Evolutionary conservation across 2,888 invertebrate species (phyloP), one percentile per base, ranked within the genome.

Genomic region (Chaitophorus viminalis): DNA sequence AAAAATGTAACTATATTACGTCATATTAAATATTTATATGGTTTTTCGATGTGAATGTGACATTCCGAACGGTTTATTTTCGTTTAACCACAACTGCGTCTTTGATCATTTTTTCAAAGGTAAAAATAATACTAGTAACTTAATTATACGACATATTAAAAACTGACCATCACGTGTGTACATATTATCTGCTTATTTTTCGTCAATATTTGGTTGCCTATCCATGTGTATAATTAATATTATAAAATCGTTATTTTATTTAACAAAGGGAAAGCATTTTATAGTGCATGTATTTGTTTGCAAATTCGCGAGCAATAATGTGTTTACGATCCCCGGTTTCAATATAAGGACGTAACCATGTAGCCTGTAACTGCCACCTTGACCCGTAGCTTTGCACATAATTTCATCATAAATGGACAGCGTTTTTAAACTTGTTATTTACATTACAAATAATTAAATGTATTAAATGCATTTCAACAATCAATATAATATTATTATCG

Each of bases 371-470:
- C 31, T 46, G 21, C 29, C 11, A 11, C 81, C 81, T 82, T 82
- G 81, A 82, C 81, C 46, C 31, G 33, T 52, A 70, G 70, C 68
- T 82, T 9, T 25, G 36, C 29, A 70, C 79, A 65, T 36, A 36
- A 60, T 60, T 14, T 18, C 29, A 36, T 25, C 18, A 14, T 82
- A 82, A 3, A 81, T 68, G 39, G 65, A 81, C 29, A 68, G 5
- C 18, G 6, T 68, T 68, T 29, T 81, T 21, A 81, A 74, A 81
- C 79, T 65, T 68, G 79, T 81, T 81, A 68, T 82, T 68, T 82
- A 70, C 14, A 46, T 74, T 36, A 36, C 5, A 74, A 33, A 74
- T 74, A 18, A 74, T 74, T 21, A 39, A n/a, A 74, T n/a, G n/a
- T n/a, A n/a, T 21, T 3, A 6, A 25, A 36, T 6, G 6, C 5